These are phyloP conservation scores for Harlomillsia oculata DNA, from an alignment of 1,140 invertebrate genomes.

Conservation along the genomic window DNA sequence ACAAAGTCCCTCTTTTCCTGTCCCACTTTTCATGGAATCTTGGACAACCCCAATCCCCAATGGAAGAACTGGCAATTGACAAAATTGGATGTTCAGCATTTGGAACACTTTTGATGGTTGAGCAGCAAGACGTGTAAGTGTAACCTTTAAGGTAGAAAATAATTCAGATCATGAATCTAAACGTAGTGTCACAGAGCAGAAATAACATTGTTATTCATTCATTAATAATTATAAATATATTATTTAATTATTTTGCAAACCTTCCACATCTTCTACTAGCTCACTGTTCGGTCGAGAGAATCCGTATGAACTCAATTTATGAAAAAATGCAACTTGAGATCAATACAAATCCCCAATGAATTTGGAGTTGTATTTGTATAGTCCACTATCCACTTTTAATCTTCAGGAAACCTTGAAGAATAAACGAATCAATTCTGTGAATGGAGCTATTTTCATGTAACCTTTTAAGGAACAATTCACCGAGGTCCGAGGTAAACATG, in stretches of 20 bases:
- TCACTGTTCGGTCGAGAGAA: conserved; percentile 1
- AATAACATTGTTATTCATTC: not conserved
- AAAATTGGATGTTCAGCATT: too few species aligned
- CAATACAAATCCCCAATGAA: conserved; percentile 16
- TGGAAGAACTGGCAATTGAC: conserved; percentile 6
- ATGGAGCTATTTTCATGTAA: not conserved
- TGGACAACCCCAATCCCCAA: conserved; percentile 1
- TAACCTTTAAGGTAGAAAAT: conserved; percentile 4
- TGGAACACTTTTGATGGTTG: not conserved
- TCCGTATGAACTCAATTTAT: not conserved
- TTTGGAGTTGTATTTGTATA: not conserved
- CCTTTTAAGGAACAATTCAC: not conserved
- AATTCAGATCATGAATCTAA: not conserved
- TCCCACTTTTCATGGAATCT: too few species aligned
- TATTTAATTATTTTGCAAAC: not conserved
- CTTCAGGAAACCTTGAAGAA: not conserved
- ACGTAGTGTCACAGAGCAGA: not conserved
- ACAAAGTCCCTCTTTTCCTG: too few species aligned
- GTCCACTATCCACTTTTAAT: not conserved
- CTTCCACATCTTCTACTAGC: conserved; percentile 1
- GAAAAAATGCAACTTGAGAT: not conserved
- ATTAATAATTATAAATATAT: not conserved
- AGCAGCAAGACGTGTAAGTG: not conserved
- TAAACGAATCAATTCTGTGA: conserved; percentile 12
- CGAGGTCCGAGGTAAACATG: conserved; percentile 1